Evolutionary conservation across 2,888 invertebrate genomes (phyloP), one percentile per base, ranked within the genome.

Genomic region (Halictus quadricinctus): DNA sequence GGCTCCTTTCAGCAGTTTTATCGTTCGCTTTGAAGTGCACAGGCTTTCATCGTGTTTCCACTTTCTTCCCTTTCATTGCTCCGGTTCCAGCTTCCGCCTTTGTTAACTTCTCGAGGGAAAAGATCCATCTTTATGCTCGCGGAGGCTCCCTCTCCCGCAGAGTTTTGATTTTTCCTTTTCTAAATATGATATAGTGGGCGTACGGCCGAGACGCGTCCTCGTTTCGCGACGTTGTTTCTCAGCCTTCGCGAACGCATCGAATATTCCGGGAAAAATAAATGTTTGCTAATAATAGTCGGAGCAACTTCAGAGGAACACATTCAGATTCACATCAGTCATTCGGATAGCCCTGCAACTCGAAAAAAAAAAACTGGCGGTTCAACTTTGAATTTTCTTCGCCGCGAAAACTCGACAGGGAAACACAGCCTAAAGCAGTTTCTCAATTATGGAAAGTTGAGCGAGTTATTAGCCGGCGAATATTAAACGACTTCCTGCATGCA

Each of bases 1-100:
- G 83, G 75, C 64, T 78, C 69, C 75, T 76, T 85, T 83, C 76
- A 69, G 13, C 79, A 60, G 75, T 60, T 86, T 88, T 81, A 79
- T 87, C 80, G 79, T 79, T 76, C 75, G 72, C 79, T 86, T 80
- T 73, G 64, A 79, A 69, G 76, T 41, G 69, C 69, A 25, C 76
- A 25, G 76, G 76, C 76, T 77, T 77, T 77, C 76, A 77, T 69
- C 76, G 76, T 50, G 66, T 66, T 41, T 50, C 66, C 69, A 77
- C 76, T 77, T 77, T 77, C 46, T 69, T 66, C 29, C 64, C 66
- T 77, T 77, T 77, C 76, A 77, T 77, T 77, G 76, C 76, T 54
- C 50, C 60, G 60, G 13, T 21, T 66, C 21, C 76, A 76, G 60
- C 64, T 64, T 46, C 76, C 69, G 41, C n/a, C 64, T 77, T 77